Base-by-base conservation (phyloP, 2,797 vertebrate species). In the Perodicticus potto region DNA sequence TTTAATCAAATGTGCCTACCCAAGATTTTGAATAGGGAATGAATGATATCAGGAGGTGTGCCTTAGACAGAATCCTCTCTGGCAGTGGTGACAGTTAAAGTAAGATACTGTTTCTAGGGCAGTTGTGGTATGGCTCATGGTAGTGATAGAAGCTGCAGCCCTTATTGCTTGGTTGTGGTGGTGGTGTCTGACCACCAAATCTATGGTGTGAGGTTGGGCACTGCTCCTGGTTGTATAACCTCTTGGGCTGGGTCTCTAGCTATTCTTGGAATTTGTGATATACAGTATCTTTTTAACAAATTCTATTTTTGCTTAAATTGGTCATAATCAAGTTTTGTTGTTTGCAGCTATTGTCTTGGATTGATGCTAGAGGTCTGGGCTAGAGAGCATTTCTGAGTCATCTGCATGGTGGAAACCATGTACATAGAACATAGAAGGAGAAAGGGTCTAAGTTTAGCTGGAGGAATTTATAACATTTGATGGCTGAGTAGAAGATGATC, bases 381-480 rank as follows among this genome's bases (percentile, higher is more conserved):
- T 59, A 59, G 27, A 57, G 34, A 83, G 25, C 9, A 65, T 81
- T 93, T 96, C 20, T 76, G 69, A 76, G 8, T 93, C 23, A 43
- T 63, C 43, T 63, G 25, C n/a, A 27, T n/a, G 63, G 23, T 83
- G 7, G 27, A 95, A 90, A 43, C 8, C 61, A 37, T 25, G 16
- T 43, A 59, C 2, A 22, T 59, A 27, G n/a, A 43, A 22, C 19
- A 81, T 32, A 92, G 80, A 86, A 92, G 69, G 22, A 96, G 67
- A 74, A 81, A 53, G 59, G 61, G 34, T 14, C 53, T 77, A 91
- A n/a, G 63, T 6, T 70, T 27, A 94, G 20, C 23, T 74, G 53
- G 32, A 82, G 70, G 16, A 63, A 89, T 92, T 86, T 82, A 45
- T 76, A 69, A 92, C 16, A 89, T 89, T 86, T 93, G 82, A 55